phyloP scores from a whole-genome alignment of 2,888 invertebrate genomes.

The Catonia carolina region DNA sequence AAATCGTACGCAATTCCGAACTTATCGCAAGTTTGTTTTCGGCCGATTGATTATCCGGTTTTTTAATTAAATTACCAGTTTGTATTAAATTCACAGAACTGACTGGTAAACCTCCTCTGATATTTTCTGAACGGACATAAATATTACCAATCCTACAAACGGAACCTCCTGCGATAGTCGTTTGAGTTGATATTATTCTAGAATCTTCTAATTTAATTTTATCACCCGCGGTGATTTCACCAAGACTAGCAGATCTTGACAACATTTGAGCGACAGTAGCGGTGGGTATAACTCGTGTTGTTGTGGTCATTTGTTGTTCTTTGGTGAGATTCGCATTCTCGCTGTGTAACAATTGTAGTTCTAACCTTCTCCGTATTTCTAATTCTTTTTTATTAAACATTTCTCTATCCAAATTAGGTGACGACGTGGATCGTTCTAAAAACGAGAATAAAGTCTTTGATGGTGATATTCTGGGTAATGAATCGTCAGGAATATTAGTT shows the following conservation, averaged over 20 bases:
- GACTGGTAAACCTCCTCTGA: neutral
- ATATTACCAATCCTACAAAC: conserved; percentile 26
- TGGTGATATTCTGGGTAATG: conserved; percentile 15
- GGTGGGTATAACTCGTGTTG: neutral
- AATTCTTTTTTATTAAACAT: neutral
- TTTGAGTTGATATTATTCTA: conserved; percentile 12
- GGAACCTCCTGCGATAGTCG: neutral
- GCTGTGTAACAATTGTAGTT: neutral
- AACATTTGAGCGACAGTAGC: neutral
- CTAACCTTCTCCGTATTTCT: conserved; percentile 1
- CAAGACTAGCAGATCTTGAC: neutral
- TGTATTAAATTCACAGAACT: conserved; percentile 7
- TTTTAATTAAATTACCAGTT: conserved; percentile 4
- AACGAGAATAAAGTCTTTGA: conserved; percentile 24
- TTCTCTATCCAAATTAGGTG: conserved; percentile 3
- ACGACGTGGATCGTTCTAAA: conserved; percentile 12
- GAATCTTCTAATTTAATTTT: conserved; percentile 9
- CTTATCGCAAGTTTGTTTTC: neutral
- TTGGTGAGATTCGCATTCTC: neutral
- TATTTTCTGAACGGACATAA: conserved; percentile 28
- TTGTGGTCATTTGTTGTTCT: neutral
- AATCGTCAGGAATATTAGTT: conserved; percentile 12
- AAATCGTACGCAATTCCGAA: neutral
- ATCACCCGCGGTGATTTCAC: conserved; percentile 1
- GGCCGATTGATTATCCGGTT: conserved; percentile 23